Evolutionary conservation across 2,888 invertebrate genomes (phyloP).

Genomic region (Unio pictorum): DNA sequence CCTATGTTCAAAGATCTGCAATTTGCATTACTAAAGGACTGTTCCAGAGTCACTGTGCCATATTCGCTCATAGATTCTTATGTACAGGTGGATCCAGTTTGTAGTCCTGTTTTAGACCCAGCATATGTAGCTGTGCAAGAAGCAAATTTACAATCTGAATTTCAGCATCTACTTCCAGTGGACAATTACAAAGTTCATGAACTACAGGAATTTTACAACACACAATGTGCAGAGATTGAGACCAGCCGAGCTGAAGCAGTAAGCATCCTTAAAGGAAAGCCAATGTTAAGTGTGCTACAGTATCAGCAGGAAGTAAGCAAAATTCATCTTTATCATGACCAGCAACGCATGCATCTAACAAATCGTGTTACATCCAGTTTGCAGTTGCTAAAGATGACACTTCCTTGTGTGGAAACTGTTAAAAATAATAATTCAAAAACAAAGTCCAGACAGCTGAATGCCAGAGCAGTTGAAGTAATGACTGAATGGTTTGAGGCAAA

Average conservation of each 20-base stretch:
- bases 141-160: conserved; percentile 60
- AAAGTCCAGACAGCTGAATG: conserved; percentile 50
- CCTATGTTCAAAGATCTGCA: conserved; percentile 62
- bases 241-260: conserved; percentile 53
- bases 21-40: conserved; percentile 48
- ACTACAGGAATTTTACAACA: conserved; percentile 57
- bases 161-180: conserved; percentile 48
- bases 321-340: conserved; percentile 50
- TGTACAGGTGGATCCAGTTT: conserved; percentile 7
- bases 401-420: conserved; percentile 32
- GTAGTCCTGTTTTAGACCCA: conserved; percentile 27
- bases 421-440: conserved; percentile 27
- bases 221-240: conserved; percentile 53
- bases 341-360: conserved; percentile 56
- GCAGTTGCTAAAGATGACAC: conserved; percentile 51
- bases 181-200: conserved; percentile 50
- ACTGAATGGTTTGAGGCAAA: conserved; percentile 60
- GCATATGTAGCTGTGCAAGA: conserved; percentile 58
- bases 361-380: conserved; percentile 55
- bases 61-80: conserved; percentile 17
- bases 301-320: conserved; percentile 36
- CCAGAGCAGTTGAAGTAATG: conserved; percentile 55
- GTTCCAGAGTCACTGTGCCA: conserved; percentile 23
- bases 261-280: conserved; percentile 34
- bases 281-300: conserved; percentile 28